These are phyloP conservation scores for Poecilia picta DNA, from an alignment of 2,797 vertebrate species.

Conservation along the genomic window DNA sequence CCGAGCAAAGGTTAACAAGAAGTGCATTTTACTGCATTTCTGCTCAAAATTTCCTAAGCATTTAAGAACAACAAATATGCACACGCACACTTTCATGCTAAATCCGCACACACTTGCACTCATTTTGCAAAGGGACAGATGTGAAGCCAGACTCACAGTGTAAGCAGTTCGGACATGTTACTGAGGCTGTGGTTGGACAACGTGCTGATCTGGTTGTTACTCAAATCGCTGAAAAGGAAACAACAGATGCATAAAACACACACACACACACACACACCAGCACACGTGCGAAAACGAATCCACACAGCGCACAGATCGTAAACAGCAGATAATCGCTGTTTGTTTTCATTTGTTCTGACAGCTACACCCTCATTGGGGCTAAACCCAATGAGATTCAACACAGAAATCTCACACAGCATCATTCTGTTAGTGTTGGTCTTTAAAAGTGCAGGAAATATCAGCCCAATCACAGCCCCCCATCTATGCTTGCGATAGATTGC, in stretches of 20 bases:
- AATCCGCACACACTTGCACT: slow-evolving; percentile 23
- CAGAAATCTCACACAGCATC: slow-evolving; percentile 25
- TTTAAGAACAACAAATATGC: slow-evolving; percentile 8
- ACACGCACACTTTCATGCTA: background rate
- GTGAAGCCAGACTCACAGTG: slow-evolving; percentile 91
- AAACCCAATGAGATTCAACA: slow-evolving; percentile 30
- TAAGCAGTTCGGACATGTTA: slow-evolving; percentile 99
- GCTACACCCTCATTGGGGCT: slow-evolving; percentile 20
- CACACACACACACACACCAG: slow-evolving; percentile 50
- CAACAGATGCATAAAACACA: slow-evolving; percentile 70
- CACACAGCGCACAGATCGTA: slow-evolving; percentile 5
- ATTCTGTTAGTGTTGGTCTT: slow-evolving; percentile 52
- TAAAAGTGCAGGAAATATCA: slow-evolving; percentile 30
- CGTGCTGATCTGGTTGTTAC: slow-evolving; percentile 99
- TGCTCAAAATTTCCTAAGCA: background rate
- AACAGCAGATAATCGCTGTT: slow-evolving; percentile 10
- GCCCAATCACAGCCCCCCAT: slow-evolving; percentile 27
- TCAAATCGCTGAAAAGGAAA: slow-evolving; percentile 96
- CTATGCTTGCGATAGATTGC: slow-evolving; percentile 14
- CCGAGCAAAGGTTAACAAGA: background rate
- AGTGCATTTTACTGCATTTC: background rate
- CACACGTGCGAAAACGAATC: slow-evolving; percentile 31
- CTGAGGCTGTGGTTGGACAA: slow-evolving; percentile 99
- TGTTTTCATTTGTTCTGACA: slow-evolving; percentile 8
- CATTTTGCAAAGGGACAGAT: slow-evolving; percentile 42